Base-by-base conservation (phyloP, 2,113 vertebrate genomes). In the Tauraco erythrolophus region DNA sequence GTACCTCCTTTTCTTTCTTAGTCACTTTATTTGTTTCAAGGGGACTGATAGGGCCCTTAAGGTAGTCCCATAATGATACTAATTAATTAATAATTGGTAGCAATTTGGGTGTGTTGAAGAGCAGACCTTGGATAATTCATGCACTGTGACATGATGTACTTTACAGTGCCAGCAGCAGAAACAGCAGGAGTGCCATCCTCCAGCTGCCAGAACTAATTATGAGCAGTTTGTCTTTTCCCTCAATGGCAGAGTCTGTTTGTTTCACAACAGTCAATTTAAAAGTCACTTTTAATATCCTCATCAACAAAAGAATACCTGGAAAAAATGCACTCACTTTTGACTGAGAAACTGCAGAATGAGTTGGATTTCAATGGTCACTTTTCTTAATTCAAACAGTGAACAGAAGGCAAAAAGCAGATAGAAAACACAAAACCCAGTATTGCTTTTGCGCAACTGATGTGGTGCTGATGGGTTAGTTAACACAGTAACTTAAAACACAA, bases 131-230 rank as follows among this genome's bases (percentile, higher is more conserved):
- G 89, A 95, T 91, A 95, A 94, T 93, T 95, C 84, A 94, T 89
- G 94, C 87, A 77, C 88, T 94, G 95, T 96, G 91, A 95, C 95
- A 96, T 43, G 84, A 91, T 92, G 92, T 89, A 76, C 77, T 95
- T 97, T 92, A 96, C 91, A 87, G 92, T 95, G 97, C 94, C 95
- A 97, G 93, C 94, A 97, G 95, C 94, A 96, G 90, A 50, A 96
- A 94, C 97, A 96, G 97, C 96, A 96, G 94, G 94, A 95, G 94
- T 96, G 97, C 94, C 89, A 97, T 96, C 94, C 89, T 96, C 96
- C 94, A 97, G 95, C 91, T 92, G 94, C 93, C 96, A 97, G 92
- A 96, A 96, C 95, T 97, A 97, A 97, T 97, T 97, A 95, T 95
- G 70, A 94, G 87, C 71, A 94, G 95, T 97, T 96, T 96, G 94